Conservation (phyloP, 2,888 invertebrate species). For the Dolomedes plantarius region DNA sequence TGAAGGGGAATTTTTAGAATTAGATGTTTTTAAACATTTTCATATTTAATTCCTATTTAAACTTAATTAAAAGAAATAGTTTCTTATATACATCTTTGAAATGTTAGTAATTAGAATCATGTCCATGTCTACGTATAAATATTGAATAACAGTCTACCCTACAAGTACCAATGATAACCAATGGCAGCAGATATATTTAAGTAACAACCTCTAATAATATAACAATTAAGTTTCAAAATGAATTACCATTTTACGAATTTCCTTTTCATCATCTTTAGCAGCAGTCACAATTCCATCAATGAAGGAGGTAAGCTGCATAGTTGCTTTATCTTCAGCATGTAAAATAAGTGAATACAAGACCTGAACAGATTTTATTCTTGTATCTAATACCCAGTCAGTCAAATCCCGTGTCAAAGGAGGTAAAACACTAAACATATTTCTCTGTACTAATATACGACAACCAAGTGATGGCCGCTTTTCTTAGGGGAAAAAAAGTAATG, state of each 20-base stretch:
- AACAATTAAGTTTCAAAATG: no score
- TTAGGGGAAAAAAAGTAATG: conserved; percentile 73
- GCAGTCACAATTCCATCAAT: conserved; percentile 82
- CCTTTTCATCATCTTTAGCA: conserved; percentile 82
- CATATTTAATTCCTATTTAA: no score
- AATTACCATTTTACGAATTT: conserved; percentile 77
- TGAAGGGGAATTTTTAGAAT: no score
- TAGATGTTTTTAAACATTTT: no score
- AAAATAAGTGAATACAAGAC: conserved; percentile 84
- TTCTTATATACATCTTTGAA: no score
- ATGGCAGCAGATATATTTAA: no score
- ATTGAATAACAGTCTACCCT: no score
- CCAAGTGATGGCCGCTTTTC: conserved; percentile 90
- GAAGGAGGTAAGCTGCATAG: conserved; percentile 82
- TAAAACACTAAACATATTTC: conserved; percentile 85
- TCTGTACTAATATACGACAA: conserved; percentile 86
- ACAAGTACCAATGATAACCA: no score
- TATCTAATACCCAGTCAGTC: conserved; percentile 85
- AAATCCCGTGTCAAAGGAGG: conserved; percentile 85
- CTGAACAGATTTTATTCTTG: conserved; percentile 84
- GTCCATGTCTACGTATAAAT: no score
- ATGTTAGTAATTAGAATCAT: no score
- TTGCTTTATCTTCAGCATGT: conserved; percentile 85
- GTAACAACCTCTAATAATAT: no score
- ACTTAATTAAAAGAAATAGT: no score